Evolutionary conservation across 1,140 invertebrate species (phyloP), one percentile per base, ranked within the genome.

Genomic region (Drosophila navojoa): DNA sequence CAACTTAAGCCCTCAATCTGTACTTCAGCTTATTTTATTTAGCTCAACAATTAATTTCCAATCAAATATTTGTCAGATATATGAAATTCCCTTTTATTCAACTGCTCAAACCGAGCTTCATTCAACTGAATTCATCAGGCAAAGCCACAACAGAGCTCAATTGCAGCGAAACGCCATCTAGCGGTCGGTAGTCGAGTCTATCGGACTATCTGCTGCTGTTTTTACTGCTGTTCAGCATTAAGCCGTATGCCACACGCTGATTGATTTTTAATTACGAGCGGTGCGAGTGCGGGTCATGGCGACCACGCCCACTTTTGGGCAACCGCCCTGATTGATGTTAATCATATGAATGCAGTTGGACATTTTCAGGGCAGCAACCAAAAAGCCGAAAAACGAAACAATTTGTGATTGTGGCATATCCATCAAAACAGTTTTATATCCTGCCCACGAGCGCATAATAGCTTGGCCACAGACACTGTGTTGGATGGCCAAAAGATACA

Each of bases 251-350:
- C 77, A 74, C 74, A 69, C 66, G 52, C 74, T 86, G 81, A 85
- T 85, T 85, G 81, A 85, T 81, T 85, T 86, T 85, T 85, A 85
- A 86, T 86, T 85, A 81, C 62, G 47, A 47, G 32, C 16, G 16
- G 29, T 10, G n/a, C 25, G 29, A 42, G 15, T 55, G 32, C 29
- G 29, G 9, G 6, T 7, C 11, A 22, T 52, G 16, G 5, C 35
- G 10, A 4, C 15, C 3, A 38, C 49, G 7, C 49, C n/a, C 19
- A 32, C 9, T 10, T 3, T 4, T 2, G 5, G 7, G 2, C 6
- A 1, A 1, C 29, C 5, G 5, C 19, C 9, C 16, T 69, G 73
- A 85, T 77, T 77, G 81, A 70, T 84, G 81, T 76, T 85, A 84
- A 84, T 84, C 73, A 85, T 80, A 80, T 71, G 66, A 75, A 32